These are phyloP conservation scores for Pyralis farinalis DNA, from an alignment of 2,888 invertebrate species.

Conservation along the genomic window DNA sequence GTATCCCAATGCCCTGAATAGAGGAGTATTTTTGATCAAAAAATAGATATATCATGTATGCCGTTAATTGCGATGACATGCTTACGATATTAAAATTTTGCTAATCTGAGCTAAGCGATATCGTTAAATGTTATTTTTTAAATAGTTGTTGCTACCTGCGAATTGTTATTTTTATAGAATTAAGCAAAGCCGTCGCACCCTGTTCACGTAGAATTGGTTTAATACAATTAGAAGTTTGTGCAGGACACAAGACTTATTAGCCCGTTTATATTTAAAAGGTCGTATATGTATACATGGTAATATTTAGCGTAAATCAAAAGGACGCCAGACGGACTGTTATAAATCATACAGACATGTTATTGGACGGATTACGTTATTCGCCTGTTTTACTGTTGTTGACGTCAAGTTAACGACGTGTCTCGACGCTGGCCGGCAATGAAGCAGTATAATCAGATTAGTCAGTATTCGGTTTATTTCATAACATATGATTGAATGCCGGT, in stretches of 20 bases:
- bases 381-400: slow-evolving; percentile 7
- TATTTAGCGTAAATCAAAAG: slow-evolving; percentile 7
- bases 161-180: neutral
- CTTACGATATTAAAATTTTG: slow-evolving; percentile 5
- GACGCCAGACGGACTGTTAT: slow-evolving; percentile 6
- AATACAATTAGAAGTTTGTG: neutral
- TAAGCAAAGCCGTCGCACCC: neutral
- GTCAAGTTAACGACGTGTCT: slow-evolving; percentile 9
- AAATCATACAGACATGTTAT: slow-evolving; percentile 7
- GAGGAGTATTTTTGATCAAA: too few species aligned
- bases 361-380: slow-evolving; percentile 10
- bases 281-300: slow-evolving; percentile 6
- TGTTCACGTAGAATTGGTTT: neutral
- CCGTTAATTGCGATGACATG: neutral
- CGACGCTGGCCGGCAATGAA: slow-evolving; percentile 4
- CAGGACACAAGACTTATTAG: neutral
- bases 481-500: neutral
- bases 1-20: too few species aligned
- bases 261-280: neutral
- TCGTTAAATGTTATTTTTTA: neutral
- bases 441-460: neutral
- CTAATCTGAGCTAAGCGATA: slow-evolving; percentile 13
- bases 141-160: neutral
- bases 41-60: too few species aligned
- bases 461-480: slow-evolving; percentile 4